Evolutionary conservation across 2,113 vertebrate species (phyloP), one percentile per base, ranked within the genome.

Genomic region (Peromyscus maniculatus): DNA sequence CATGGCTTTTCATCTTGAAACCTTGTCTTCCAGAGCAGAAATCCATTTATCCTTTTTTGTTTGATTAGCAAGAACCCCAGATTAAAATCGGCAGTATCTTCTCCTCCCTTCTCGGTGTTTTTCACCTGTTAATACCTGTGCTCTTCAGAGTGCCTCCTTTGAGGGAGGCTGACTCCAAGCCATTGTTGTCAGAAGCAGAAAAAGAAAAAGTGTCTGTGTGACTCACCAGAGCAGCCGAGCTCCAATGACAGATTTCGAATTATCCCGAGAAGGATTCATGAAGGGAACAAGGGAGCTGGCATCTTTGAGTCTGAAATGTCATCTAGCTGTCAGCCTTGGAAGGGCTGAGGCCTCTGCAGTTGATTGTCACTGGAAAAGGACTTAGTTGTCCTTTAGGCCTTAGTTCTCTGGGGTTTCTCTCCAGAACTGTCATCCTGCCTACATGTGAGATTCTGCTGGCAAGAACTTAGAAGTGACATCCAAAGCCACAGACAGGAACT

Each of bases 161-260:
- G 33, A 82, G 67, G 43, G 33, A 89, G 21, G 79, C 89, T 96
- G 87, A 74, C 49, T 87, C 55, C 83, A 9, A 87, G 84, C 52
- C 52, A 62, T 64, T 84, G 15, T 79, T 94, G 75, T 86, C 22
- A 90, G 24, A 62, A 88, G 24, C 49, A 94, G 93, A 80, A 64
- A 64, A 84, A 71, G 49, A 82, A 79, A 80, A 83, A 21, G 74
- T 72, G 91, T 78, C 82, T 66, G 72, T 57, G 17, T 97, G 97
- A 97, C 91, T 94, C 94, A 89, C 72, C 5, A n/a, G 80, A 57
- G 64, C 67, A 88, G 43, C 72, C 69, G 74, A 75, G 91, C 89
- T 91, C 94, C 89, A 69, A n/a, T 91, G 95, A 94, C 79, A 91
- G 90, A 67, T 59, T 80, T 49, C 66, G 31, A 95, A 87, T 91